Evolutionary conservation across 2,797 vertebrate species (phyloP), one percentile per base, ranked within the genome.

Genomic region (Vultur gryphus): DNA sequence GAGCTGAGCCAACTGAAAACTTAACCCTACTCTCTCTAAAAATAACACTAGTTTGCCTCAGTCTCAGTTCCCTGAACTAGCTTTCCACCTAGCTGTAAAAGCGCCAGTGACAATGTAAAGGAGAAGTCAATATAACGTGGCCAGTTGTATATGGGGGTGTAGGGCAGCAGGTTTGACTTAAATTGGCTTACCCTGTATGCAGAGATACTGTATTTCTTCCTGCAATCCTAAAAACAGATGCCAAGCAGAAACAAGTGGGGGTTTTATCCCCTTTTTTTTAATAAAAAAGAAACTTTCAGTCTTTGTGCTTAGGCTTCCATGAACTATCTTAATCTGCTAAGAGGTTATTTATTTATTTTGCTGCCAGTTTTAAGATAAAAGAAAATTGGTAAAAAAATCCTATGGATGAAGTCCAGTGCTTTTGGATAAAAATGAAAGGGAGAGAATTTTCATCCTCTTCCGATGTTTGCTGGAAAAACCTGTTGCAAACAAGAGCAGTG

Each of bases 1-100:
- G 78, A 90, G 55, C 58, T 70, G 70, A 93, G 89, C 95, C 95
- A 95, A 19, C 71, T 85, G 31, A 66, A 90, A 93, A 92, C 28
- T 96, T 96, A 96, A 96, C 95, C 80, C 77, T 96, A 55, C 13
- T 31, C 16, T 93, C 51, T 79, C 86, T 87, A 54, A 82, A 90
- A 88, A 67, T 37, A 92, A 20, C 14, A 19, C 21, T 61, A 13
- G 2, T 39, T 89, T 83, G 80, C 41, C 49, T 76, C 35, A 23
- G 0, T 54, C 31, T 70, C 35, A 31, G 11, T 58, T 73, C 37
- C 19, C 43, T 76, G 35, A 55, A 7, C 43, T 33, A 37, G 21
- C 66, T 93, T 79, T 79, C n/a, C 11, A 66, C 62, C 19, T 33
- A 29, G 49, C 46, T 51, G 11, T 51, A 43, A 43, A 49, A 79